These are phyloP conservation scores for Pycnomerus fuliginosus DNA, from an alignment of 2,888 invertebrate genomes.

Conservation along the genomic window DNA sequence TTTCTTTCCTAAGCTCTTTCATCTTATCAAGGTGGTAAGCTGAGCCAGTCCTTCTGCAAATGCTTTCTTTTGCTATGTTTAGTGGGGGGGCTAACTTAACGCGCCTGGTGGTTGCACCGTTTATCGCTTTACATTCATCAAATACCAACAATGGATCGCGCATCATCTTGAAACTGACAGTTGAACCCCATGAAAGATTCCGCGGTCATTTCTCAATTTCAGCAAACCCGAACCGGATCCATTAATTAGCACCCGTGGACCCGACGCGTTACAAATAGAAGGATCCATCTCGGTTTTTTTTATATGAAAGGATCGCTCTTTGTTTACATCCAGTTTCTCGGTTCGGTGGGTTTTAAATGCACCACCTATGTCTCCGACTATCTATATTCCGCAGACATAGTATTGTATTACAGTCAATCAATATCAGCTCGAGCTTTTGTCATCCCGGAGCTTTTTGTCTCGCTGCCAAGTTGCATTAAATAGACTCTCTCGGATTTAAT, in stretches of 20 bases:
- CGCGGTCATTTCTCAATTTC: slow-evolving; percentile 23
- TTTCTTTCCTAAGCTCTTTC: no score
- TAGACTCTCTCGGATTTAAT: slow-evolving; percentile 37
- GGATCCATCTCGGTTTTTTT: slow-evolving; percentile 19
- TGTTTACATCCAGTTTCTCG: slow-evolving; percentile 33
- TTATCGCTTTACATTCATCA: no score
- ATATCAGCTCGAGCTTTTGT: slow-evolving; percentile 32
- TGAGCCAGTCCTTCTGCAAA: no score
- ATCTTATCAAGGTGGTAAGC: no score
- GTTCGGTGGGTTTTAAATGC: slow-evolving; percentile 34
- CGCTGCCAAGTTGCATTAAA: slow-evolving; percentile 40
- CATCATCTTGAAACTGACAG: slow-evolving; percentile 30
- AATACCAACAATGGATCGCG: no score
- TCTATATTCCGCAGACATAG: slow-evolving; percentile 28
- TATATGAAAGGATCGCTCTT: slow-evolving; percentile 23
- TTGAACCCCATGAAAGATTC: slow-evolving; percentile 12
- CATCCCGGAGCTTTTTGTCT: slow-evolving; percentile 38
- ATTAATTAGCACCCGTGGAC: slow-evolving; percentile 16
- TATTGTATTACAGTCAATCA: slow-evolving; percentile 30
- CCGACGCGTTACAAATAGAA: slow-evolving; percentile 16
- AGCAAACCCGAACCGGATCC: slow-evolving; percentile 12
- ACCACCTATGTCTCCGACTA: slow-evolving; percentile 30
- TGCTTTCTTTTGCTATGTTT: no score
- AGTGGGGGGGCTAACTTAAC: no score
- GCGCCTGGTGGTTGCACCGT: no score